These are phyloP conservation scores for Lepilemur septentrionalis DNA, from an alignment of 2,797 vertebrate species.

Conservation along the genomic window DNA sequence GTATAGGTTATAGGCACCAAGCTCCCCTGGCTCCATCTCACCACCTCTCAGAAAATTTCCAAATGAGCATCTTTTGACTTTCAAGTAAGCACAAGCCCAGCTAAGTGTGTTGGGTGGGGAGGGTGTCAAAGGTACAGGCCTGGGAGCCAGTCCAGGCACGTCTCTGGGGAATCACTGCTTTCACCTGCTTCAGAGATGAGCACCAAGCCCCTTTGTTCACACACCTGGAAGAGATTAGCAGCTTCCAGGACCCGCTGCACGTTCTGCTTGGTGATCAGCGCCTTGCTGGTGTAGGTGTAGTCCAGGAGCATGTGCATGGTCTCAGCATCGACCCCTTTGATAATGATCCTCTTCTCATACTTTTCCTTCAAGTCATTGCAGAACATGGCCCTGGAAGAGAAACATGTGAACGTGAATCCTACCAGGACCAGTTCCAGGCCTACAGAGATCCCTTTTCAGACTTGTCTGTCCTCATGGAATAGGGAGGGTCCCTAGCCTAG, in stretches of 20 bases:
- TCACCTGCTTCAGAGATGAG: neutral
- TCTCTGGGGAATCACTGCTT: neutral
- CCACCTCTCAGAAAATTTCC: neutral
- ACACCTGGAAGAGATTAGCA: slow-evolving; percentile 97
- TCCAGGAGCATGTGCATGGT: slow-evolving; percentile 94
- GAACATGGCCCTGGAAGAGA: slow-evolving; percentile 95
- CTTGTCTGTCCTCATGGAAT: neutral
- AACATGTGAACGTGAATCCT: neutral
- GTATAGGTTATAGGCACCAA: neutral
- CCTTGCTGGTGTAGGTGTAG: slow-evolving; percentile 97
- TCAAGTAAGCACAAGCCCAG: neutral
- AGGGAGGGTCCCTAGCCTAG: neutral
- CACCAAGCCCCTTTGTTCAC: neutral
- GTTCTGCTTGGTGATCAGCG: slow-evolving; percentile 93
- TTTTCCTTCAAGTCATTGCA: slow-evolving; percentile 96
- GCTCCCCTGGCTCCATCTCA: neutral
- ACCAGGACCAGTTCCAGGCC: neutral
- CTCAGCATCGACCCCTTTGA: slow-evolving; percentile 93
- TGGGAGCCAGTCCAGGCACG: neutral
- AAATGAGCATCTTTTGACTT: neutral
- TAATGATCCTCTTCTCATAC: slow-evolving; percentile 92
- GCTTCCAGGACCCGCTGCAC: slow-evolving; percentile 96
- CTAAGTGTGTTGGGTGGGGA: neutral
- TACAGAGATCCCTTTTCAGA: neutral
- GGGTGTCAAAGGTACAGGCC: neutral